Evolutionary conservation across 1,140 invertebrate species (phyloP).

Genomic region (Achatina immaculata): DNA sequence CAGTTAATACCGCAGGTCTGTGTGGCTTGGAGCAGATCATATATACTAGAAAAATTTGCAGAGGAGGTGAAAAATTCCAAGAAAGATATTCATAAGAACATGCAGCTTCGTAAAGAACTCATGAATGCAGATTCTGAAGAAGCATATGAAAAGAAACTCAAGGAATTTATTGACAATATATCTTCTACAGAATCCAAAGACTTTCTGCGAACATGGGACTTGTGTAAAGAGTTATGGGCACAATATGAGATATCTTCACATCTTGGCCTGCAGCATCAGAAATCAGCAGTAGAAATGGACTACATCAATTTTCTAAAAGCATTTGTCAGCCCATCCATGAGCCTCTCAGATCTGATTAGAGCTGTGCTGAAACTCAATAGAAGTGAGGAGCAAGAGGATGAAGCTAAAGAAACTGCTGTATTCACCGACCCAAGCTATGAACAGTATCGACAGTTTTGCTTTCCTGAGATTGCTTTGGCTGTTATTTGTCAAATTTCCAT

Average conservation of each 20-base stretch:
- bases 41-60: conserved; percentile 12
- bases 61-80: background rate
- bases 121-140: conserved; percentile 9
- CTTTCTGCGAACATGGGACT: conserved; percentile 23
- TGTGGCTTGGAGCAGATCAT: conserved; percentile 20
- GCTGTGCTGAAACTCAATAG: conserved; percentile 1
- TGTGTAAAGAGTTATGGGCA: conserved; percentile 25
- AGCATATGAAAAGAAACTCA: conserved; percentile 12
- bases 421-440: conserved; percentile 7
- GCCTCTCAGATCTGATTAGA: conserved; percentile 16
- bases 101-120: conserved; percentile 6
- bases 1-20: background rate
- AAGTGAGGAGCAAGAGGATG: conserved; percentile 3
- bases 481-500: conserved; percentile 18
- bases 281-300: conserved; percentile 22
- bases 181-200: background rate
- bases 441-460: conserved; percentile 13
- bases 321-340: background rate
- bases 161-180: background rate
- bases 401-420: background rate
- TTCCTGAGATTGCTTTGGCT: background rate
- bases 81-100: background rate
- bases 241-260: conserved; percentile 11
- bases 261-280: background rate
- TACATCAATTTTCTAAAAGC: conserved; percentile 11